Evolutionary conservation across 2,113 vertebrate species (phyloP).

Genomic region (Callochromis pleurospilus): DNA sequence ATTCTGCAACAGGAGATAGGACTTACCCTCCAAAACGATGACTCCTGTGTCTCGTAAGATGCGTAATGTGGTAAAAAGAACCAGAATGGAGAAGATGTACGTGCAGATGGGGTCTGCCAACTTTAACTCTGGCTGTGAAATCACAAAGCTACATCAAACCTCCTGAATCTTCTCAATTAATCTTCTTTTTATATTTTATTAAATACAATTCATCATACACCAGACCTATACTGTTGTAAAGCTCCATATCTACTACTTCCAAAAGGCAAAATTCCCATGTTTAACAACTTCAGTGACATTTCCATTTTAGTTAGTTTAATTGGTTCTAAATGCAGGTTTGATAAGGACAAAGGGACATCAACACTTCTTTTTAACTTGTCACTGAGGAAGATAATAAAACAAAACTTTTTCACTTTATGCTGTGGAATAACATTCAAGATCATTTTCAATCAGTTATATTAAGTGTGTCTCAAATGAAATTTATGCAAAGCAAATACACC

Average conservation of each 20-base stretch:
- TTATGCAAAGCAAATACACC: neutral
- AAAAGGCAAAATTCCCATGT: neutral
- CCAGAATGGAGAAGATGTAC: constrained; percentile 91
- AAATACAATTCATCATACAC: neutral
- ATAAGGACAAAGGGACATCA: neutral
- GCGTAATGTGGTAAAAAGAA: constrained; percentile 88
- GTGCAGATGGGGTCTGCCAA: constrained; percentile 97
- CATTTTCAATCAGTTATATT: neutral
- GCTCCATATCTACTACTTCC: neutral
- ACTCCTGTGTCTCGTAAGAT: constrained; percentile 88
- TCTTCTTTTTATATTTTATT: neutral
- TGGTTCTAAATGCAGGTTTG: neutral
- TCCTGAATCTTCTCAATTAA: neutral
- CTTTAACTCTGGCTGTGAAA: constrained; percentile 88
- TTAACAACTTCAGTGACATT: neutral
- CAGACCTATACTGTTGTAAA: neutral
- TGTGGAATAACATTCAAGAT: neutral
- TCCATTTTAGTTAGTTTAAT: neutral
- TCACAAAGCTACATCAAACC: neutral
- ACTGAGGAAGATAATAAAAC: neutral
- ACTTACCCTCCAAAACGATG: constrained; percentile 92
- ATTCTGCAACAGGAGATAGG: neutral
- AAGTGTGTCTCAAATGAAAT: neutral
- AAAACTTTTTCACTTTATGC: neutral
- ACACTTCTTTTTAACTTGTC: neutral